phyloP scores from a whole-genome alignment of 2,888 invertebrate species.

The Spatulosminthurus flaviceps region DNA sequence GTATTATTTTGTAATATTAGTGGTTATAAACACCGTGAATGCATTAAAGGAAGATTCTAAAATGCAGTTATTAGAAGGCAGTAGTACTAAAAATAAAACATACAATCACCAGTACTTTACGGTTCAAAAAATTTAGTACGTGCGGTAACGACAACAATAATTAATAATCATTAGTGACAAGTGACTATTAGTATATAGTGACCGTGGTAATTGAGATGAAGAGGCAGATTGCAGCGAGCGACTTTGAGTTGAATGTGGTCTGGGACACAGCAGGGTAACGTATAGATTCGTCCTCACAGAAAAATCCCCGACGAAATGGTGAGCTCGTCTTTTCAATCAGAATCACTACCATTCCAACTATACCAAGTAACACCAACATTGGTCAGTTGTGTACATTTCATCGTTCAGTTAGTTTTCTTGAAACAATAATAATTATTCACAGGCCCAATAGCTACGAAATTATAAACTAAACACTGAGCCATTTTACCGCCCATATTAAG shows the following conservation, averaged over 20 bases:
- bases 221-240: constrained; percentile 60
- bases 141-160: constrained; percentile 1
- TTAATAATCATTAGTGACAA: constrained; percentile 30
- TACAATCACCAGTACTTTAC: background rate
- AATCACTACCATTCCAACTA: constrained; percentile 60
- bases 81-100: constrained; percentile 4
- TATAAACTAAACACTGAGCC: no score
- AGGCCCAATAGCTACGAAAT: background rate
- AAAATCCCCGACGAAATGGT: constrained; percentile 71
- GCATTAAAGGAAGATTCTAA: background rate
- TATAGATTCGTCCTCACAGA: constrained; percentile 71
- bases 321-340: constrained; percentile 59
- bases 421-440: background rate
- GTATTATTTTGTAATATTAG: no score
- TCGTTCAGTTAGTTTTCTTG: constrained; percentile 4
- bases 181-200: constrained; percentile 45
- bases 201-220: constrained; percentile 63
- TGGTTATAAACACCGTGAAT: no score
- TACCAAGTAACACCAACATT: constrained; percentile 30
- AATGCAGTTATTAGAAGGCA: background rate
- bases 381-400: constrained; percentile 2
- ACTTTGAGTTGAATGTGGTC: constrained; percentile 62
- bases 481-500: no score
- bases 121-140: background rate
- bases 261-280: constrained; percentile 67